phyloP scores from a whole-genome alignment of 2,113 vertebrate species.

The Lagenorhynchus albirostris region DNA sequence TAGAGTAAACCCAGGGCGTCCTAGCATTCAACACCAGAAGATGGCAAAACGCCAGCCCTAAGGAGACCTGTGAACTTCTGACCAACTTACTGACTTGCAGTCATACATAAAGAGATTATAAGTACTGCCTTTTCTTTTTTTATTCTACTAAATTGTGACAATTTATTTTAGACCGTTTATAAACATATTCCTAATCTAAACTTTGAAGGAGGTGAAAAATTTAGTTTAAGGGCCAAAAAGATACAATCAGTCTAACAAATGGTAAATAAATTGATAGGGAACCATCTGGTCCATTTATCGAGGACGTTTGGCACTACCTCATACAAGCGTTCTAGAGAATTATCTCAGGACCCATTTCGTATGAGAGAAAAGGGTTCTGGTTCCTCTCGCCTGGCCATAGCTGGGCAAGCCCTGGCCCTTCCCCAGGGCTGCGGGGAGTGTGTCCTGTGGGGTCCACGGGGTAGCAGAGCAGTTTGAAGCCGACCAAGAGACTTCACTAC shows the following conservation, averaged over 20 bases:
- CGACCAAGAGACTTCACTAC: rapidly evolving
- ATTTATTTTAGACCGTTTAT: background rate
- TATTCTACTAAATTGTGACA: background rate
- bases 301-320: too few relatives aligned
- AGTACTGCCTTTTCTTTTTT: background rate
- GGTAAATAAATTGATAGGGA: rapidly evolving
- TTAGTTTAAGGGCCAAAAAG: background rate
- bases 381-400: rapidly evolving
- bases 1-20: background rate
- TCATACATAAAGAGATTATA: background rate
- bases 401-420: background rate
- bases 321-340: background rate
- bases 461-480: background rate
- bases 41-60: background rate
- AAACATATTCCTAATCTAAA: background rate
- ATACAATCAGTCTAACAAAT: background rate
- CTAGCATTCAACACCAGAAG: background rate
- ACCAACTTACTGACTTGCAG: rapidly evolving
- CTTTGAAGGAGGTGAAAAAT: background rate
- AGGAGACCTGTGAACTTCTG: background rate
- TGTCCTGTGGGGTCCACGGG: rapidly evolving
- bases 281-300: background rate
- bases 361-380: background rate
- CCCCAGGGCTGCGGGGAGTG: background rate
- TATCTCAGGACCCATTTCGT: background rate